Percentiles rank a stretch among this genome's conserved stretches.
Evolutionary conservation across 2,797 vertebrate genomes (phyloP).

Genomic region (Karalla daura): DNA sequence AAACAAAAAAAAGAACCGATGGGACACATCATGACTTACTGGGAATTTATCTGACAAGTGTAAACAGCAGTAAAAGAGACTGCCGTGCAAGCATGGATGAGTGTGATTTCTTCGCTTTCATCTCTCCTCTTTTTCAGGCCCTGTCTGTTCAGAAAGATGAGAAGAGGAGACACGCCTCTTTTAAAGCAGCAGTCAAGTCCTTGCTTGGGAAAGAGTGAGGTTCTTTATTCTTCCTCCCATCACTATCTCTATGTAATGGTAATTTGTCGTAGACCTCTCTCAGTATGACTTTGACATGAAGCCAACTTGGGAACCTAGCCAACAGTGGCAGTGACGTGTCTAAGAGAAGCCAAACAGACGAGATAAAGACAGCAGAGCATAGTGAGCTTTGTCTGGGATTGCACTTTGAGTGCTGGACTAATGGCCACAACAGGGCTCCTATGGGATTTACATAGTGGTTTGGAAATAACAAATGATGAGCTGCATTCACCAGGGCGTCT

Average conservation of each 20-base stretch:
- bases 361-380: conserved; percentile 27
- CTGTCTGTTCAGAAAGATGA: conserved; percentile 49
- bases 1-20: not conserved
- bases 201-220: conserved; percentile 65
- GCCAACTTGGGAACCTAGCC: conserved; percentile 3
- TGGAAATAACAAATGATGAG: conserved; percentile 30
- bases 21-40: not conserved
- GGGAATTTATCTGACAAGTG: conserved; percentile 7
- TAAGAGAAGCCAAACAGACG: conserved; percentile 34
- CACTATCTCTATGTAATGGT: conserved; percentile 32
- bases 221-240: conserved; percentile 18
- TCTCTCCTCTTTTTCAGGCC: conserved; percentile 26
- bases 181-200: conserved; percentile 63
- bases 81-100: conserved; percentile 27
- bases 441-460: conserved; percentile 13
- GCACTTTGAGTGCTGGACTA: conserved; percentile 31
- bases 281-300: conserved; percentile 38
- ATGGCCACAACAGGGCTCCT: conserved; percentile 24
- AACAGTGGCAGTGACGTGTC: conserved; percentile 26
- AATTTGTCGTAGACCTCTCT: conserved; percentile 27
- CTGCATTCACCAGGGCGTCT: conserved; percentile 13
- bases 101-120: conserved; percentile 25
- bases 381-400: conserved; percentile 27
- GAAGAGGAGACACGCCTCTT: conserved; percentile 53
- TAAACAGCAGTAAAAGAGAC: conserved; percentile 7